Base-by-base conservation (phyloP, 2,888 invertebrate genomes). In the Epistrophella euchroma region DNA sequence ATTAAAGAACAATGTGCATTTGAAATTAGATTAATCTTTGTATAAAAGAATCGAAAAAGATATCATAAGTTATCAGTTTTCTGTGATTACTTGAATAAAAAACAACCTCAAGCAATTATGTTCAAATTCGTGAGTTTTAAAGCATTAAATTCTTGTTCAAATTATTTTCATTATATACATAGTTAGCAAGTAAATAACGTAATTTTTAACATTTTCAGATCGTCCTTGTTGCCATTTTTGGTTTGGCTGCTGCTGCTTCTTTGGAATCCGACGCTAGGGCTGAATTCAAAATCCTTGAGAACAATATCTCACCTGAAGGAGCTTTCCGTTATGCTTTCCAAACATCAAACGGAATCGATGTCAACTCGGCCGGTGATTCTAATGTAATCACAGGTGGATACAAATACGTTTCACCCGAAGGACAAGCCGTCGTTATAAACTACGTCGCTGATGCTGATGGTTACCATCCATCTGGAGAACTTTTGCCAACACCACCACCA, bases 391-490 rank as follows among this genome's bases (percentile, higher is more conserved):
- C 92, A 62, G 95, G 95, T 35, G 88, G 90, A 2, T 68, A 52
- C 91, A 88, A 92, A 58, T 94, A 93, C 91, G 92, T 93, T 35
- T 91, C 93, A n/a, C 94, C 94, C 15, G 94, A 93, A 15, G 95
- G 95, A 43, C 72, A 88, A 11, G 81, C 47, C 0, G 89, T 93
- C 89, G 15, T 82, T 0, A 2, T 93, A 7, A 88, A 87, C 45
- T 95, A 94, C 92, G 85, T 90, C 4, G 95, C 95, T 89, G 91
- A 95, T 91, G 94, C 93, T 89, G 93, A 93, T 88, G 95, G 95
- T 82, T 94, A 90, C 93, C 93, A 92, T 37, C 92, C 94, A 11
- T 55, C 76, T 80, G 94, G 91, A 50, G 89, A 72, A 2, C 91
- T 91, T 89, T 78, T 92, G 80, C 92, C 92, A 58, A 93, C 93